These are phyloP conservation scores for Porites rus DNA, from an alignment of 92 coral and sea anemone species.

Conservation along the genomic window DNA sequence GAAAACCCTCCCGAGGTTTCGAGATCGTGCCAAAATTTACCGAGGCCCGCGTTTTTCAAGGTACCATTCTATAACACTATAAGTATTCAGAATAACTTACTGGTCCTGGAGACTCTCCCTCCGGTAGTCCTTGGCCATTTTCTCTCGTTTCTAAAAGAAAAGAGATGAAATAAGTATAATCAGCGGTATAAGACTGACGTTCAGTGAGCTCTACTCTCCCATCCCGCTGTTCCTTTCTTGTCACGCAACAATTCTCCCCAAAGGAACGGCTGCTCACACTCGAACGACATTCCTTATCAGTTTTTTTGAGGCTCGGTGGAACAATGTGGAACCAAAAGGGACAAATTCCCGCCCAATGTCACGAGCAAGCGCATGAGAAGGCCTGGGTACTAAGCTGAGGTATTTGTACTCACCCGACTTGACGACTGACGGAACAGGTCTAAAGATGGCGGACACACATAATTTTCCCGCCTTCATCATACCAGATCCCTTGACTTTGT, in stretches of 20 bases:
- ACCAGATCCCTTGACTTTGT: constrained; percentile 71
- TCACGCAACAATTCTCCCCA: no score
- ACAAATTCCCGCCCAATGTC: background rate
- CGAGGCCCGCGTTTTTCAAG: no score
- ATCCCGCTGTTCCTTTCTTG: no score
- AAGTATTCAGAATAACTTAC: constrained; percentile 34
- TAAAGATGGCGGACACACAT: constrained; percentile 78
- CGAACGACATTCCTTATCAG: no score
- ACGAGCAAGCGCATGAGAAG: no score
- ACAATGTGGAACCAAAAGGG: no score
- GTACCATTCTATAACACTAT: no score
- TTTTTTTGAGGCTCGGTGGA: no score
- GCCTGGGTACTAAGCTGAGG: no score
- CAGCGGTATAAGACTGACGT: background rate
- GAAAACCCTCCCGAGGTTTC: no score
- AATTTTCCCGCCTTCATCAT: constrained; percentile 83
- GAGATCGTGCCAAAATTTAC: no score
- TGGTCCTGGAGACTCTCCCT: constrained; percentile 78
- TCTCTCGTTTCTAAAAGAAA: constrained; percentile 18
- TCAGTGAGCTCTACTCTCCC: background rate
- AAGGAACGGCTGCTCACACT: no score
- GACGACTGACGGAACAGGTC: constrained; percentile 79
- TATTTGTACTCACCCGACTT: constrained; percentile 69
- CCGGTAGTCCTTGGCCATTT: constrained; percentile 71
- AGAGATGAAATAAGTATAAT: background rate